Conservation (phyloP, 2,888 invertebrate species). For the Drosophila anomalipes region DNA sequence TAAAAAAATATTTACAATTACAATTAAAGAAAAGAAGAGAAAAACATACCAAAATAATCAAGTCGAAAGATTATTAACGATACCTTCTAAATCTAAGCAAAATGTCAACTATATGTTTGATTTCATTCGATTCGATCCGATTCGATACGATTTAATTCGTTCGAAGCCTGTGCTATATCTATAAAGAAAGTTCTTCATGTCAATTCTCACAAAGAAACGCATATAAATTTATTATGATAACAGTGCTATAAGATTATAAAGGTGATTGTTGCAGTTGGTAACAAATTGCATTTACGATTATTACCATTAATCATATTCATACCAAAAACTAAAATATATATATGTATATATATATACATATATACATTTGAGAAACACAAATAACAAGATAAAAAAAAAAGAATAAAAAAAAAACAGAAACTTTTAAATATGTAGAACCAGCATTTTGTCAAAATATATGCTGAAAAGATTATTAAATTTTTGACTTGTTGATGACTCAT, state of each 20-base stretch:
- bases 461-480: constrained; percentile 7
- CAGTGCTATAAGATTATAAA: background rate
- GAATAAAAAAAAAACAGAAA: constrained; percentile 4
- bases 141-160: background rate
- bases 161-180: constrained; percentile 16
- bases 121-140: background rate
- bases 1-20: constrained; percentile 42
- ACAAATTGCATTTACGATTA: constrained; percentile 46
- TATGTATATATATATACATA: background rate
- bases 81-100: constrained; percentile 18
- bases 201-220: constrained; percentile 32
- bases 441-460: background rate
- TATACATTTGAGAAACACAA: constrained; percentile 1
- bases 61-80: constrained; percentile 16
- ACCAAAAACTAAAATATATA: constrained; percentile 7
- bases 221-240: constrained; percentile 8
- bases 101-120: constrained; percentile 8
- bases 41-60: constrained; percentile 34
- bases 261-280: constrained; percentile 33
- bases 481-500: constrained; percentile 7
- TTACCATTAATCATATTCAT: constrained; percentile 33
- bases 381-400: background rate
- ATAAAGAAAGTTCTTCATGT: constrained; percentile 29
- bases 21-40: constrained; percentile 22
- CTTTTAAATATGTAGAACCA: constrained; percentile 24